Evolutionary conservation across 2,888 invertebrate species (phyloP), one percentile per base, ranked within the genome.

Genomic region (Portevinia maculata): DNA sequence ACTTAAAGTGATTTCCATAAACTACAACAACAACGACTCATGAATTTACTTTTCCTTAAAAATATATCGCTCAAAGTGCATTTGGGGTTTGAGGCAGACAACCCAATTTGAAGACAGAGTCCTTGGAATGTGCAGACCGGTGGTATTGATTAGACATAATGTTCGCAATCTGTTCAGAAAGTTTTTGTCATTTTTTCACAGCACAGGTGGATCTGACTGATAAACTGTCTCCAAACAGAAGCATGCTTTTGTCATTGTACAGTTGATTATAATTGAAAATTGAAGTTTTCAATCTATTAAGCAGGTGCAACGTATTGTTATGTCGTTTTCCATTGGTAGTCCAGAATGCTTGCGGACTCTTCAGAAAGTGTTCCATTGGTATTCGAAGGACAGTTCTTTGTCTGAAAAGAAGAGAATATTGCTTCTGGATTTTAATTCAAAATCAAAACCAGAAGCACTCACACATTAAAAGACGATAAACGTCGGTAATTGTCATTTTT

Each of bases 1-100:
- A 83, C 64, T 53, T 15, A 65, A 76, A 83, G 48, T 76, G 76
- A 76, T 83, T 81, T 76, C 60, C 76, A 76, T 76, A 71, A 76
- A 46, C 39, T 64, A 50, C 41, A 78, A 70, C 30, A 53, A 30
- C 34, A 71, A 41, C 15, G 17, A 34, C 19, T 53, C 17, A 34
- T 24, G 67, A 69, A 21, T 52, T 57, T 48, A 30, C n/a, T 41
- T 21, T 46, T 60, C 34, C 52, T 17, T 19, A 17, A n/a, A 30
- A 67, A 41, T 46, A 32, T 41, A 41, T 32, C 60, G 30, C 11
- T 15, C 15, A 53, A 28, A 67, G n/a, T 67, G 73, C 79, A 67
- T 65, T 60, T 67, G 1, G 8, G 17, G 39, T 30, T 17, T 17
- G 46, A n/a, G 39, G 13, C 59, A 37, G 46, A n/a, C 50, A 13